phyloP scores from a whole-genome alignment of 2,888 invertebrate genomes.

The Mythimna albipuncta region DNA sequence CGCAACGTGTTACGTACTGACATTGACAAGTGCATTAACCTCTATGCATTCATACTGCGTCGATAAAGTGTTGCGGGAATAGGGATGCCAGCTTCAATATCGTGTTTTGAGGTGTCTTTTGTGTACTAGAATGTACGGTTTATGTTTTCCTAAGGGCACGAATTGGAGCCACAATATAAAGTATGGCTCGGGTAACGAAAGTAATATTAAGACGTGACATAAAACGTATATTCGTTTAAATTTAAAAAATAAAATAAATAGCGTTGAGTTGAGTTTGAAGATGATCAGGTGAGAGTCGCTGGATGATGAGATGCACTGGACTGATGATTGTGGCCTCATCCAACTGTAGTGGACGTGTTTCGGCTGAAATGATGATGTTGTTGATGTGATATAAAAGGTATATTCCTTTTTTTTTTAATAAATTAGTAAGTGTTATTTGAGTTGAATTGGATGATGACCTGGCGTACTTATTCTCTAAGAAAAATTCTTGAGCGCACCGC shows the following conservation, averaged over 20 bases:
- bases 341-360: no score
- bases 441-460: no score
- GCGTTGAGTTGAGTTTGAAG: not conserved
- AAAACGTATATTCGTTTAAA: not conserved
- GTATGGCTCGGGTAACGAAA: not conserved
- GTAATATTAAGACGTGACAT: not conserved
- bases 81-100: constrained; percentile 43
- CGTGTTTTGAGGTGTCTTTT: constrained; percentile 39
- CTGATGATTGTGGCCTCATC: no score
- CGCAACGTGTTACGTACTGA: constrained; percentile 64
- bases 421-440: no score
- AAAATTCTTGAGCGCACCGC: no score
- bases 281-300: no score
- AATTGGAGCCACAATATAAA: constrained; percentile 5
- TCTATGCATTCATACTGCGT: constrained; percentile 60
- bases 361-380: no score
- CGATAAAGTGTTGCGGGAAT: constrained; percentile 53
- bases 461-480: no score
- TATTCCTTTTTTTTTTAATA: no score
- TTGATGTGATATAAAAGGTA: no score
- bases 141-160: constrained; percentile 7
- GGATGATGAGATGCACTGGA: no score
- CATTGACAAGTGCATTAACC: constrained; percentile 72
- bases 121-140: constrained; percentile 7
- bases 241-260: not conserved